Percentiles rank a stretch among this genome's conserved stretches.
Conservation (phyloP, 2,888 invertebrate genomes). For the Rotaria macrura region DNA sequence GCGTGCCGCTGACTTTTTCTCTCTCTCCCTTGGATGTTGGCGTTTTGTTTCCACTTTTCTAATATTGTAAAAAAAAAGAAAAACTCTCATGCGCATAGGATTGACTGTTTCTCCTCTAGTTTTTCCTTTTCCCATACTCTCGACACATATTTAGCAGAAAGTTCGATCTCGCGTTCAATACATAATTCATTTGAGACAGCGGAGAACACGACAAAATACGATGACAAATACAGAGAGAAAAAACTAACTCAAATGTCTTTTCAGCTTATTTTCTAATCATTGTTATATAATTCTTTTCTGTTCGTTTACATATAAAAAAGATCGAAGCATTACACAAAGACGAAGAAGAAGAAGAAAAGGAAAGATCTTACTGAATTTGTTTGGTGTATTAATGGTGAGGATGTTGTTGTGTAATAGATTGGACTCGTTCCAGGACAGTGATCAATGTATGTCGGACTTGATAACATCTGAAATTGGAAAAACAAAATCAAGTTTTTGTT, state of each 20-base stretch:
- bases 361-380: not conserved
- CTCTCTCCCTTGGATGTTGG: not conserved
- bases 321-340: not conserved
- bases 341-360: not conserved
- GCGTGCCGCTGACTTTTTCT: not conserved
- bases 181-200: not conserved
- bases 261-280: not conserved
- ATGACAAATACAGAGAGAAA: not conserved
- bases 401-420: not conserved
- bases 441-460: slow-evolving; percentile 10
- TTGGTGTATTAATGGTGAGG: not conserved
- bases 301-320: not conserved
- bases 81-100: not conserved
- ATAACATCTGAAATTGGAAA: not conserved
- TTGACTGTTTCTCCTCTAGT: not conserved
- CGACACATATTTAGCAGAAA: not conserved
- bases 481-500: not conserved
- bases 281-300: not conserved
- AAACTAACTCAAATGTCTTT: not conserved
- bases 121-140: not conserved
- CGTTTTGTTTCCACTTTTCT: not conserved
- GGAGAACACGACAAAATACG: not conserved
- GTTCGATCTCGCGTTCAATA: not conserved
- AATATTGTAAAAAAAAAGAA: not conserved
- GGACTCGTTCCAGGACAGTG: not conserved